phyloP scores from a whole-genome alignment of 2,888 invertebrate genomes.

The Leistus spinibarbis region DNA sequence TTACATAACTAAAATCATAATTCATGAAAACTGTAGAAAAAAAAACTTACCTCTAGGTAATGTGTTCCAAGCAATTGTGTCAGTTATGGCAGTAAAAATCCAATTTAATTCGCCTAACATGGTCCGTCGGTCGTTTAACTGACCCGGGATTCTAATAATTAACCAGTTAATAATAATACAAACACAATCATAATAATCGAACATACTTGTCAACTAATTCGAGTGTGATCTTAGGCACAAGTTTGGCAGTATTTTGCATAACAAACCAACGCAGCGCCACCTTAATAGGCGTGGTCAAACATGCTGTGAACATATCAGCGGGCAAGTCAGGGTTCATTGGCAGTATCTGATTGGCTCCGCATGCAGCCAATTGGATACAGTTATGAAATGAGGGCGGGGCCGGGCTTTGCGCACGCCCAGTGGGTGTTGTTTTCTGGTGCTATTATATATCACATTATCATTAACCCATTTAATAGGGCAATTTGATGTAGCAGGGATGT shows the following conservation, averaged over 20 bases:
- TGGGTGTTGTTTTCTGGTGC: constrained; percentile 20
- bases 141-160: constrained; percentile 84
- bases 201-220: constrained; percentile 90
- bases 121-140: constrained; percentile 90
- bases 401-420: constrained; percentile 42
- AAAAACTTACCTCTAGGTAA: constrained; percentile 74
- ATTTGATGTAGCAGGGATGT: too few relatives aligned
- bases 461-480: too few relatives aligned
- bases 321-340: constrained; percentile 98
- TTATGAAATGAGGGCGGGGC: constrained; percentile 74
- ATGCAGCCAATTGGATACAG: constrained; percentile 97
- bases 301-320: constrained; percentile 96
- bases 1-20: neutral
- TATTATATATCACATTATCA: neutral
- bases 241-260: constrained; percentile 79
- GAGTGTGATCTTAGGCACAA: constrained; percentile 80
- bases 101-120: constrained; percentile 99
- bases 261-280: constrained; percentile 95
- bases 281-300: constrained; percentile 97
- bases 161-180: neutral
- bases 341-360: constrained; percentile 88
- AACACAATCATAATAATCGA: neutral
- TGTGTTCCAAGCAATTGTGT: constrained; percentile 99
- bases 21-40: neutral
- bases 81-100: constrained; percentile 99